phyloP scores from a whole-genome alignment of 2,797 vertebrate genomes.

The Micrastur ruficollis region DNA sequence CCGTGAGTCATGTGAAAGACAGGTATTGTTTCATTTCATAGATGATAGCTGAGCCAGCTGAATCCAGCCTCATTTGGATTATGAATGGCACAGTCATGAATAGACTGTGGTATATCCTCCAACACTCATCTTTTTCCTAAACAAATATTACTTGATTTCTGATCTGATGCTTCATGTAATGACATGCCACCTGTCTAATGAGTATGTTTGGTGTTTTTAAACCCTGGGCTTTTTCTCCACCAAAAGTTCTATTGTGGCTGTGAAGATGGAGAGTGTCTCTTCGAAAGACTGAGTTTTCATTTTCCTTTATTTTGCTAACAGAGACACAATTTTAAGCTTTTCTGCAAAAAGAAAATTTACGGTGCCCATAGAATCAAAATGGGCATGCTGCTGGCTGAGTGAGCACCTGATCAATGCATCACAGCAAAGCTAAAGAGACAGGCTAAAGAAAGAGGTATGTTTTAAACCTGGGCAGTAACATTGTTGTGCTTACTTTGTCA shows the following conservation, averaged over 20 bases:
- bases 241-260: not conserved
- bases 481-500: not conserved
- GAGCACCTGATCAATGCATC: not conserved
- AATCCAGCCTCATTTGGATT: not conserved
- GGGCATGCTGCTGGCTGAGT: not conserved
- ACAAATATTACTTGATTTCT: constrained; percentile 25
- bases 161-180: not conserved
- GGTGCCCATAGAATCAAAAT: not conserved
- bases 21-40: not conserved
- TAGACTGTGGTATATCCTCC: not conserved
- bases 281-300: not conserved
- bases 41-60: not conserved
- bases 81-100: not conserved
- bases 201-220: not conserved
- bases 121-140: constrained; percentile 4
- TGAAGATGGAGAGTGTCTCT: not conserved
- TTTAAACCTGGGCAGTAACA: constrained; percentile 3
- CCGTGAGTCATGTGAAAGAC: not conserved
- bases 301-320: constrained; percentile 27
- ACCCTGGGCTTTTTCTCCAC: not conserved
- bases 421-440: not conserved
- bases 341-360: constrained; percentile 5
- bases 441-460: not conserved
- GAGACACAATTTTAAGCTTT: not conserved
- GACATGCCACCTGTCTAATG: not conserved